phyloP scores from a whole-genome alignment of 2,113 vertebrate genomes.

The Cichladusa arquata region DNA sequence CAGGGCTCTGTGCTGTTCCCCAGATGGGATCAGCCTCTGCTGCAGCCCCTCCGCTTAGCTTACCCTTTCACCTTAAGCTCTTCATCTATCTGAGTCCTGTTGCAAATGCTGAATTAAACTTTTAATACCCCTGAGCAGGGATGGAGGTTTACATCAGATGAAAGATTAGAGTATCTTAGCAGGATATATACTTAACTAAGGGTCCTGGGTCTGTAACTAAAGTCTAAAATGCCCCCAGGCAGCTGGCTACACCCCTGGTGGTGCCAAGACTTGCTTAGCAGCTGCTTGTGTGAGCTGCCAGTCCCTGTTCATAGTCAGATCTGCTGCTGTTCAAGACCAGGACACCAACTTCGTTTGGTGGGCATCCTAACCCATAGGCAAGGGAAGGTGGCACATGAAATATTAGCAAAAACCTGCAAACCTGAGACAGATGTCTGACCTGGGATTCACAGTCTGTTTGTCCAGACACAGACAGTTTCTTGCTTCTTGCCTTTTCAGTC shows the following conservation, averaged over 20 bases:
- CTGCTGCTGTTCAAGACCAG: neutral
- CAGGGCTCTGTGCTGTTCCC: neutral
- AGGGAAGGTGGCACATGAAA: neutral
- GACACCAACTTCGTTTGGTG: neutral
- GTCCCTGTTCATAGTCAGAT: neutral
- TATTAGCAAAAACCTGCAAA: neutral
- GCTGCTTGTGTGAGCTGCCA: neutral
- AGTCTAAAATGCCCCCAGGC: neutral
- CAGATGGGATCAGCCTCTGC: neutral
- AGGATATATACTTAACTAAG: neutral
- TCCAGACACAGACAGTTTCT: neutral
- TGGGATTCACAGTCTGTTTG: neutral
- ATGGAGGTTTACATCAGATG: neutral
- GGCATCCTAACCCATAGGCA: neutral
- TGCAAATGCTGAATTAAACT: neutral
- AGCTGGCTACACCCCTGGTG: neutral
- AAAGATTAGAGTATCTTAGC: neutral
- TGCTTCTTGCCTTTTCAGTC: neutral
- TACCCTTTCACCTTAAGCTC: neutral
- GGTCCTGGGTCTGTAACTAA: neutral
- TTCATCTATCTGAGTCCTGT: neutral
- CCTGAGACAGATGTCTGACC: neutral
- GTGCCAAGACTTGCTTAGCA: neutral
- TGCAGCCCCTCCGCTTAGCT: neutral
- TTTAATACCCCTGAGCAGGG: neutral